Evolutionary conservation across 1,140 invertebrate species (phyloP).

Genomic region (Penaeus japonicus): DNA sequence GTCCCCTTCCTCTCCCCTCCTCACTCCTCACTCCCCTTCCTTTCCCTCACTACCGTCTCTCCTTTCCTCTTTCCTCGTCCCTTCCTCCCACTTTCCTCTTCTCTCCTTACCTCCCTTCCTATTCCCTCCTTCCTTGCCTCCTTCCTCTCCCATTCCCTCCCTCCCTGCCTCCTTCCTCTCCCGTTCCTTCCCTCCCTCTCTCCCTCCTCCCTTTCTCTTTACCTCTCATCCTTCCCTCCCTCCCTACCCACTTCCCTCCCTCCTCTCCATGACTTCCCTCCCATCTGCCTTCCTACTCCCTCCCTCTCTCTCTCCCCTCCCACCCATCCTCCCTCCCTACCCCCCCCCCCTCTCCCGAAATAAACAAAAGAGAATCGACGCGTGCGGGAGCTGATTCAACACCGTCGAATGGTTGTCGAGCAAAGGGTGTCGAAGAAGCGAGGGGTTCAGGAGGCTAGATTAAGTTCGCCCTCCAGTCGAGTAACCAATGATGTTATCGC

Average conservation of each 20-base stretch:
- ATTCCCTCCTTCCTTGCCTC: background rate
- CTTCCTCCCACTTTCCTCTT: background rate
- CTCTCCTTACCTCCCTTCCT: background rate
- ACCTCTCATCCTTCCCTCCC: background rate
- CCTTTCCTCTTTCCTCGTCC: background rate
- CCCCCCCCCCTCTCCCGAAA: background rate
- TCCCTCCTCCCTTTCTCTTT: background rate
- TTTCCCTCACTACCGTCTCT: background rate
- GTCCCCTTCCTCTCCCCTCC: too few relatives aligned
- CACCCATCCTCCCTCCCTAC: background rate
- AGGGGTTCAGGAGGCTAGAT: background rate
- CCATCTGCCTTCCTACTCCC: background rate
- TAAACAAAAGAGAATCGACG: background rate
- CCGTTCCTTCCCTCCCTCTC: background rate
- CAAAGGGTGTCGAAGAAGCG: background rate
- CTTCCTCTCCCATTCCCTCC: background rate
- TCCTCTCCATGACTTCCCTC: background rate
- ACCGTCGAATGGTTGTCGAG: background rate
- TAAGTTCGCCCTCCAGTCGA: constrained; percentile 23
- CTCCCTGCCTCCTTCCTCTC: background rate
- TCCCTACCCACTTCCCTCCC: background rate
- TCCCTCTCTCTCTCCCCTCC: constrained; percentile 2
- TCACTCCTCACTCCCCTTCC: too few relatives aligned
- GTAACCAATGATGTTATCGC: constrained; percentile 34
- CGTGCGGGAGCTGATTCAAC: background rate